Evolutionary conservation across 1,140 invertebrate species (phyloP).

Genomic region (Papilio dardanus): DNA sequence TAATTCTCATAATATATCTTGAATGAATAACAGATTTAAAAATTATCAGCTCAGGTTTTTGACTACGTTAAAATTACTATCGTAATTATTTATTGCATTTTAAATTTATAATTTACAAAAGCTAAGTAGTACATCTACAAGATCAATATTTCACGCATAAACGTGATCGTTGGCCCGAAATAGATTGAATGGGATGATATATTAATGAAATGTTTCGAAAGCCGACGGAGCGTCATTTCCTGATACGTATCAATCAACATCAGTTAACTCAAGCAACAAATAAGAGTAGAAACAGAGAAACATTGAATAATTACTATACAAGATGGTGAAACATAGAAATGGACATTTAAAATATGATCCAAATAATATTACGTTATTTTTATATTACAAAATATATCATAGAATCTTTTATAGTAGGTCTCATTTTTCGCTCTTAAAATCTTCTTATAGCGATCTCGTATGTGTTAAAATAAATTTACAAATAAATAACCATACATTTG

Average conservation of each 20-base stretch:
- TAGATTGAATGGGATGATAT: slow-evolving; percentile 29
- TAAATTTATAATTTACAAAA: not conserved
- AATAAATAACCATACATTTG: too few relatives aligned
- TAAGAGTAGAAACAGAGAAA: slow-evolving; percentile 16
- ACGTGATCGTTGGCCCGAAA: slow-evolving; percentile 14
- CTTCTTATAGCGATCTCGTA: too few relatives aligned
- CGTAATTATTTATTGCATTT: not conserved
- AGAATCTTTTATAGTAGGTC: too few relatives aligned
- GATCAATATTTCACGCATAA: slow-evolving; percentile 14
- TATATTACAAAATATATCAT: too few relatives aligned
- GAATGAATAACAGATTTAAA: too few relatives aligned
- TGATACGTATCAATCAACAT: slow-evolving; percentile 35
- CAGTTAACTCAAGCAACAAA: slow-evolving; percentile 23
- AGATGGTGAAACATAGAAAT: not conserved
- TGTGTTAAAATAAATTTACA: too few relatives aligned
- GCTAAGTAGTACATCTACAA: not conserved
- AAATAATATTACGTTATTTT: too few relatives aligned
- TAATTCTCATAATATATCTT: too few relatives aligned
- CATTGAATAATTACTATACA: slow-evolving; percentile 3
- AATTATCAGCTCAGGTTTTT: too few relatives aligned
- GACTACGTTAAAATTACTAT: not conserved
- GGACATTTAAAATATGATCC: too few relatives aligned
- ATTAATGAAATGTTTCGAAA: slow-evolving; percentile 34
- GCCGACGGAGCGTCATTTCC: slow-evolving; percentile 27
- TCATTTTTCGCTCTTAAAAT: too few relatives aligned